Base-by-base conservation (phyloP, 2,888 invertebrate genomes). In the Meteorus colon region DNA sequence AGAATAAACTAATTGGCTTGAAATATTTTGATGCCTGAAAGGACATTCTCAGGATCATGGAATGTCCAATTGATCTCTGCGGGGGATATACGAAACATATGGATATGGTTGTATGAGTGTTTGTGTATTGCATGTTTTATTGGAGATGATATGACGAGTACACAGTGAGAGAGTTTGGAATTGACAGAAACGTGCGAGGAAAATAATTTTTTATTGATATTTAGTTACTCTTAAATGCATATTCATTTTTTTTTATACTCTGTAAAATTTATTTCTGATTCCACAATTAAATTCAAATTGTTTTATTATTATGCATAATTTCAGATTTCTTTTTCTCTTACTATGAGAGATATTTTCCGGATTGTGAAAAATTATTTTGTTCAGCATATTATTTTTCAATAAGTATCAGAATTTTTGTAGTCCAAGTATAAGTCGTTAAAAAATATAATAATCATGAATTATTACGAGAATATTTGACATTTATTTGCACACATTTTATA, bases 41-140 rank as follows among this genome's bases (percentile, higher is more conserved):
- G 59, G 41, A 41, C 71, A 60, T 27, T 71, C 19, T 62, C 29
- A 16, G 71, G 68, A 45, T 60, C 60, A 41, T 37, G 37, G 60
- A 59, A 70, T 70, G 41, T 24, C 60, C 62, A 45, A 71, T 45
- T 29, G 71, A 71, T 62, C 71, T 71, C 71, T 24, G 45, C 59
- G 16, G 59, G 69, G 68, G 69, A 51, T 48, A 37, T 24, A 71
- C 62, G 16, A 62, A 60, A 71, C 60, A 41, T 27, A 29, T 60
- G 16, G 27, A 29, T 29, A 16, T 27, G 12, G 5, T 60, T 62
- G 29, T 62, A 31, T 31, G 29, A 1, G 29, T 4, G n/a, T 16
- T n/a, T 62, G 31, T 31, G 8, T 31, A 6, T 6, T 71, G 27
- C 60, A 24, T 27, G n/a, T n/a, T 34, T 55, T 5, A 41, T 41